Percentiles rank a stretch among this genome's conserved stretches.
Evolutionary conservation across 2,797 vertebrate species (phyloP).

Genomic region (Menidia menidia): DNA sequence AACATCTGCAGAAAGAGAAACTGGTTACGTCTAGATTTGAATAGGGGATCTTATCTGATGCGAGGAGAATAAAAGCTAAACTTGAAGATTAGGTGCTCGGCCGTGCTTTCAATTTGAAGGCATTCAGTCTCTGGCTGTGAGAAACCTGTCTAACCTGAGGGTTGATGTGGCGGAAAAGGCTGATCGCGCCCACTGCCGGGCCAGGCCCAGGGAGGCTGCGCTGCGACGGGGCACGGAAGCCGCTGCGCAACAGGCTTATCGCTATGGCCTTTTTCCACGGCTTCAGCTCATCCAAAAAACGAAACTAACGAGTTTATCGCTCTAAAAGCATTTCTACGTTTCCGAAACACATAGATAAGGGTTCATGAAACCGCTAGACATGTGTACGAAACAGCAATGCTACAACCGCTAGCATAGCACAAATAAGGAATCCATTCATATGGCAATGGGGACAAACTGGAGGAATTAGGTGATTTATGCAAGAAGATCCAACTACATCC

Average conservation of each 20-base stretch:
- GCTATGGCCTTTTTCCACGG: rapidly evolving
- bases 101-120: slow-evolving; percentile 8
- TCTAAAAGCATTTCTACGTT: rapidly evolving
- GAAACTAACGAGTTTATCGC: rapidly evolving
- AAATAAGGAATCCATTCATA: slow-evolving; percentile 68
- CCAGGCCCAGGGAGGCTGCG: slow-evolving; percentile 42
- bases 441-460: slow-evolving; percentile 20
- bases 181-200: slow-evolving; percentile 62
- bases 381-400: slow-evolving; percentile 47
- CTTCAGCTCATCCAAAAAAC: rapidly evolving
- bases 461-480: not conserved
- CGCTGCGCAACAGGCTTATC: slow-evolving; percentile 30
- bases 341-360: not conserved
- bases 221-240: slow-evolving; percentile 32
- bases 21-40: too few species aligned
- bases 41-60: slow-evolving; percentile 14
- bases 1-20: not conserved
- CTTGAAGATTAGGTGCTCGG: not conserved
- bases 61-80: not conserved
- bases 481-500: too few species aligned
- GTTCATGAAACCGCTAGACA: slow-evolving; percentile 37
- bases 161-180: slow-evolving; percentile 48
- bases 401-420: slow-evolving; percentile 61
- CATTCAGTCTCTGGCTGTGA: not conserved
- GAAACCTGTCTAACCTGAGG: slow-evolving; percentile 47